A percentile compares a stretch with the other conserved stretches of the same genome.
Evolutionary conservation across 2,113 vertebrate species (phyloP).

Genomic region (Stigmatopora argus): DNA sequence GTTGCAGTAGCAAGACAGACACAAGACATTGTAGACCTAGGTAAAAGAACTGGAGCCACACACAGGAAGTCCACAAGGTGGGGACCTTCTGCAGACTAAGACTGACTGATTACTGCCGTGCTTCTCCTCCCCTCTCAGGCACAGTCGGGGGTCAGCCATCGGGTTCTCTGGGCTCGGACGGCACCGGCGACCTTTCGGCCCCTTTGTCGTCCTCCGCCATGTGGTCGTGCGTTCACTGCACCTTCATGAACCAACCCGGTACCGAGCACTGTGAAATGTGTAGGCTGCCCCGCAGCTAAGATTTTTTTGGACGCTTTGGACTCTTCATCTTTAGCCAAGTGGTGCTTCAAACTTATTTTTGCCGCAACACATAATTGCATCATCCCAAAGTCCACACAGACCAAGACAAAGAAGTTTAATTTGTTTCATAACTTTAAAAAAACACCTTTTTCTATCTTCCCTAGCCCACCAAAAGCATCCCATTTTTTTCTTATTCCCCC

Average conservation of each 20-base stretch:
- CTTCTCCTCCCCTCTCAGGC: constrained; percentile 63
- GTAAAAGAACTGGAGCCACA: no score
- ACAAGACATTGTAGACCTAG: no score
- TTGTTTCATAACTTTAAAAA: background rate
- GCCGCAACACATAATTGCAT: background rate
- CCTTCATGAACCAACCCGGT: constrained; percentile 98
- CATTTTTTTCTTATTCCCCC: no score
- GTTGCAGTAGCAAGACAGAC: no score
- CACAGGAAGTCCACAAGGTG: no score
- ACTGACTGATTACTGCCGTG: background rate
- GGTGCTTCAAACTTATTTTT: constrained; percentile 19
- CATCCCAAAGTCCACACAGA: background rate
- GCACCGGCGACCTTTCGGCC: constrained; percentile 72
- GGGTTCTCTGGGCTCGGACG: constrained; percentile 82
- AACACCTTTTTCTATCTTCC: background rate
- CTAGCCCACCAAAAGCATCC: background rate
- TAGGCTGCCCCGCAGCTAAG: constrained; percentile 89
- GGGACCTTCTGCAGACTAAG: no score
- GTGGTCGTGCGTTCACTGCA: constrained; percentile 98
- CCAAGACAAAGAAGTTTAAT: background rate
- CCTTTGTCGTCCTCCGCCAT: constrained; percentile 76
- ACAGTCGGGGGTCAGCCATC: constrained; percentile 86
- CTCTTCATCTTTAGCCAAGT: constrained; percentile 30
- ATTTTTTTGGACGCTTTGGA: constrained; percentile 16
- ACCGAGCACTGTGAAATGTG: constrained; percentile 98